Evolutionary conservation across 2,113 vertebrate genomes (phyloP), one percentile per base, ranked within the genome.

Genomic region (Thunnus maccoyii): DNA sequence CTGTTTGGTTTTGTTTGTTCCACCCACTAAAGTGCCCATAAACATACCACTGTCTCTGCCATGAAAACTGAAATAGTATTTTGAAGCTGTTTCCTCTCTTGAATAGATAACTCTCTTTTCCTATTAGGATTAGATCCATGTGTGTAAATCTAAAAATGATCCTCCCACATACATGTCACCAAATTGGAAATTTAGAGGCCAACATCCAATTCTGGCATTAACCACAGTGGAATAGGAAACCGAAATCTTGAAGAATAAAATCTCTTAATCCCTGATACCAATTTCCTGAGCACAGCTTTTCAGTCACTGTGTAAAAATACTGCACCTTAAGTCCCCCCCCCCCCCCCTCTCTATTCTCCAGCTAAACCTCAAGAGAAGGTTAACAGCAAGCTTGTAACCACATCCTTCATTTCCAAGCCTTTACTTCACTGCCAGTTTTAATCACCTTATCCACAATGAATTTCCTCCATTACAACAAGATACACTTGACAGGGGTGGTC

Each of bases 191-290:
- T 78, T 48, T 22, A 48, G 9, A 73, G 36, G 50, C n/a, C 13
- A 61, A 56, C 47, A 85, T 71, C 62, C 10, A 47, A 44, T 57
- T 32, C 15, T 44, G 52, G 32, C 51, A 61, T 46, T 64, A 60
- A 62, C 60, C 27, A 73, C 64, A 25, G 61, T 46, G 18, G 70
- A 79, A 81, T 22, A 54, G 13, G 18, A 65, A 57, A 57, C 30
- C 46, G 22, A 5, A 68, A 5, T 22, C 7, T 17, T 50, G n/a
- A 18, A 71, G n/a, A 72, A 57, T 17, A 32, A 62, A 80, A 76
- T 74, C 51, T 64, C 20, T 60, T 80, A 76, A 87, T 84, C 78
- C 82, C 41, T 63, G n/a, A 54, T 57, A 44, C 58, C 66, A 78
- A 67, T 84, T 67, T 71, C 20, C 8, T 50, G 13, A 36, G 3